Evolutionary conservation across 2,888 invertebrate species (phyloP).

Genomic region (Gasteruption jaculator): DNA sequence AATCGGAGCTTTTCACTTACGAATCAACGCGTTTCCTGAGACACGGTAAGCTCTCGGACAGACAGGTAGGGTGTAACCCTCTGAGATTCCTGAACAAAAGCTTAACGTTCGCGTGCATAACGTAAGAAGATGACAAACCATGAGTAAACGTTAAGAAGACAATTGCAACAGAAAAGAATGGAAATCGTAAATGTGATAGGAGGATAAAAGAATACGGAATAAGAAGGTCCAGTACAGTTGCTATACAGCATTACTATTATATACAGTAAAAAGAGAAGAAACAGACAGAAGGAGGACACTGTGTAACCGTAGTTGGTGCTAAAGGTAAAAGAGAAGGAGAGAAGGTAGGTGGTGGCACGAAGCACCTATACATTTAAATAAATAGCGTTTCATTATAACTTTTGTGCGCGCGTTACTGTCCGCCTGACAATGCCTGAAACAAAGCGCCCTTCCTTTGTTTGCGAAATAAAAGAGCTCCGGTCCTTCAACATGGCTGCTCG

Average conservation of each 20-base stretch:
- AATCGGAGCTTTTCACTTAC: too few relatives aligned
- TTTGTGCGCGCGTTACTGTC: slow-evolving; percentile 47
- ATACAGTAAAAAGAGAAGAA: too few relatives aligned
- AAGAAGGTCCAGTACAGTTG: slow-evolving; percentile 30
- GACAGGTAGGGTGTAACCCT: too few relatives aligned
- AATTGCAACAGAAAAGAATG: slow-evolving; percentile 39
- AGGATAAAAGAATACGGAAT: slow-evolving; percentile 43
- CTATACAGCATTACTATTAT: too few relatives aligned
- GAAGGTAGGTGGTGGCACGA: slow-evolving; percentile 34
- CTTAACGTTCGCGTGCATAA: too few relatives aligned
- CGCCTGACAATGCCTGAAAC: slow-evolving; percentile 48
- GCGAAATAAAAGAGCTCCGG: slow-evolving; percentile 48
- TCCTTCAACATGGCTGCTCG: slow-evolving; percentile 37
- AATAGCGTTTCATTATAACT: slow-evolving; percentile 51
- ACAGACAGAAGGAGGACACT: too few relatives aligned
- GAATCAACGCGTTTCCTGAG: too few relatives aligned
- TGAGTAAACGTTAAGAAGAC: slow-evolving; percentile 36
- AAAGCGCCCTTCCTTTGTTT: slow-evolving; percentile 48
- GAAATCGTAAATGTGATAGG: slow-evolving; percentile 40
- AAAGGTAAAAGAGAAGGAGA: slow-evolving; percentile 42
- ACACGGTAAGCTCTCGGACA: too few relatives aligned
- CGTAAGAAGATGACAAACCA: too few relatives aligned
- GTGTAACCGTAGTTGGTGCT: too few relatives aligned
- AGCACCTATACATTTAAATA: slow-evolving; percentile 48
- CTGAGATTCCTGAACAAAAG: too few relatives aligned